These are phyloP conservation scores for Zaprionus lineosus DNA, from an alignment of 2,888 invertebrate genomes.

Conservation along the genomic window DNA sequence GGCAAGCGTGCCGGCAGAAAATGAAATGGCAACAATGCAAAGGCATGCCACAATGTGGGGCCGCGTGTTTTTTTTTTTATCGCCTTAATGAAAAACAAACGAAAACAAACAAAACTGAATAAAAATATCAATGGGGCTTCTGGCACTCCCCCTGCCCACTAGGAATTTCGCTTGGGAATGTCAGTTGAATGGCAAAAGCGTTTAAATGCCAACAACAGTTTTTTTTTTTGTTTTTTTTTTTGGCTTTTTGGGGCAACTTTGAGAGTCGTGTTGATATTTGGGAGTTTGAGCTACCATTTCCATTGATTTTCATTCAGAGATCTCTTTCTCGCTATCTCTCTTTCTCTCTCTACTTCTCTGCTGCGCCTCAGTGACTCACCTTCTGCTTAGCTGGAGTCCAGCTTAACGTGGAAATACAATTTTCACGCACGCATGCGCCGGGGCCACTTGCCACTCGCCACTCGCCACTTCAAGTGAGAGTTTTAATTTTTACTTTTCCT, in stretches of 20 bases:
- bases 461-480: slow-evolving; percentile 65
- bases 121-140: slow-evolving; percentile 43
- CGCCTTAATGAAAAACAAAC: neutral
- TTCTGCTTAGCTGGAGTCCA: neutral
- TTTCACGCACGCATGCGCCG: slow-evolving; percentile 75
- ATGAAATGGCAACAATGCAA: slow-evolving; percentile 50
- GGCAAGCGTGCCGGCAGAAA: slow-evolving; percentile 43
- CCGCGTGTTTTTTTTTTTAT: slow-evolving; percentile 32
- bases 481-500: slow-evolving; percentile 67
- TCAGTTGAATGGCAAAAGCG: slow-evolving; percentile 37
- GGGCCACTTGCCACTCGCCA: no score
- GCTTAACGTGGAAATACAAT: slow-evolving; percentile 65
- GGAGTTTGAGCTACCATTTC: slow-evolving; percentile 10
- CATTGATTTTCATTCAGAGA: no score
- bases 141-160: slow-evolving; percentile 63
- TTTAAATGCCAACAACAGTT: slow-evolving; percentile 60
- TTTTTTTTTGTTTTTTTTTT: slow-evolving; percentile 31
- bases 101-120: slow-evolving; percentile 6
- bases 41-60: slow-evolving; percentile 38
- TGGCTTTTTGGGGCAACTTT: neutral
- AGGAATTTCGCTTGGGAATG: slow-evolving; percentile 53
- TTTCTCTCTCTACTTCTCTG: neutral
- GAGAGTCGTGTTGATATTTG: slow-evolving; percentile 26
- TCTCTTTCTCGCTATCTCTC: no score
- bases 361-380: neutral